phyloP scores from a whole-genome alignment of 2,797 vertebrate species.

The Siniperca scherzeri region DNA sequence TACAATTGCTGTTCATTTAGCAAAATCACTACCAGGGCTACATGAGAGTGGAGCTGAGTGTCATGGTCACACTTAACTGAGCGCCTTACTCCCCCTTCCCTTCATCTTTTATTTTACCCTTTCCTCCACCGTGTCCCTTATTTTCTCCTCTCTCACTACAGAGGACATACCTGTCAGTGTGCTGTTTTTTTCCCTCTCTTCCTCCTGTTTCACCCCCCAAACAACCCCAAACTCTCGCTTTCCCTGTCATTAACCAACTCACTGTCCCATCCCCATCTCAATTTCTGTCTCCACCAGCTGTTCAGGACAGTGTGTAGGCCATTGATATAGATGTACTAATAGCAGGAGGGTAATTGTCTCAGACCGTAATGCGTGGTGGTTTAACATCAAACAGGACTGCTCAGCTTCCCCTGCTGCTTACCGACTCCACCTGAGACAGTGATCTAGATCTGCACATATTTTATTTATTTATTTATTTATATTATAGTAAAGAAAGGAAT shows the following conservation, averaged over 20 bases:
- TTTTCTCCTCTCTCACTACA: constrained; percentile 15
- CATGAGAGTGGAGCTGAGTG: constrained; percentile 88
- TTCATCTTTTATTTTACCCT: not conserved
- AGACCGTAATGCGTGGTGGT: constrained; percentile 63
- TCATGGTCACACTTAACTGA: constrained; percentile 51
- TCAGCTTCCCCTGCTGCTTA: constrained; percentile 48
- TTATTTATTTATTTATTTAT: no score
- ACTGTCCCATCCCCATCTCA: constrained; percentile 61
- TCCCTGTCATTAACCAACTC: constrained; percentile 71
- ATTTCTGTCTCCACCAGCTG: constrained; percentile 71
- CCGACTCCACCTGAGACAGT: constrained; percentile 30
- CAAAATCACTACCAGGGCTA: constrained; percentile 90
- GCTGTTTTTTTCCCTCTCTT: constrained; percentile 1
- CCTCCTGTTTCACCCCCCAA: constrained; percentile 18
- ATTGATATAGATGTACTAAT: constrained; percentile 63
- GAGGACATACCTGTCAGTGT: constrained; percentile 23
- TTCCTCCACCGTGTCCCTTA: constrained; percentile 7
- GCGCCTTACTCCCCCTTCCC: constrained; percentile 1
- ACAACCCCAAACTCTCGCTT: constrained; percentile 53
- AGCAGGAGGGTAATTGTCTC: constrained; percentile 80
- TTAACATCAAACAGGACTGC: constrained; percentile 54
- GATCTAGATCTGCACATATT: constrained; percentile 19
- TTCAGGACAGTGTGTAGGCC: constrained; percentile 66
- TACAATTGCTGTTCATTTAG: constrained; percentile 94
- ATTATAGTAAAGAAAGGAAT: not conserved